phyloP scores from a whole-genome alignment of 1,140 invertebrate genomes.

The Pectinophora gossypiella region DNA sequence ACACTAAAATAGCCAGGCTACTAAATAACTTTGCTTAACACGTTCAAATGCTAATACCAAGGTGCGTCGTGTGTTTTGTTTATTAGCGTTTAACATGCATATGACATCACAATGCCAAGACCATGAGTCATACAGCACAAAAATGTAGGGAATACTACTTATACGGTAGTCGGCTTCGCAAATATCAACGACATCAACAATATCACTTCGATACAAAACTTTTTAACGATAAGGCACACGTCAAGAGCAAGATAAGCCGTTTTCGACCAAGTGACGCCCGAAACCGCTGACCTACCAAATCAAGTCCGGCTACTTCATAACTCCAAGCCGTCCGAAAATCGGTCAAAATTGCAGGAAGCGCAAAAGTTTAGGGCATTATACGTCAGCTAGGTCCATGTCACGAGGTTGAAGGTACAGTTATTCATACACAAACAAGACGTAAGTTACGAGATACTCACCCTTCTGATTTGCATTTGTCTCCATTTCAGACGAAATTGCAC shows the following conservation, averaged over 20 bases:
- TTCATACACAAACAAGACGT: constrained; percentile 68
- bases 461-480: constrained; percentile 62
- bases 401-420: constrained; percentile 57
- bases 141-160: background rate
- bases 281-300: background rate
- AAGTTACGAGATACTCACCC: constrained; percentile 49
- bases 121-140: constrained; percentile 46
- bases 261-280: background rate
- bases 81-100: constrained; percentile 51
- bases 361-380: constrained; percentile 21
- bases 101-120: constrained; percentile 65
- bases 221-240: constrained; percentile 1
- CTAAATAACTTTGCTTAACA: background rate
- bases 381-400: constrained; percentile 55
- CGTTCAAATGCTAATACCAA: background rate
- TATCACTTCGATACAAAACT: background rate
- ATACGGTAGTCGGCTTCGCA: background rate
- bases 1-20: background rate
- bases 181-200: background rate
- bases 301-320: background rate
- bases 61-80: constrained; percentile 31
- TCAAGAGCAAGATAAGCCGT: background rate
- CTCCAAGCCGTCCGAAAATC: background rate
- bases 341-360: background rate
- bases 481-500: constrained; percentile 48